Base-by-base conservation (phyloP, 2,888 invertebrate species). In the Drosophila atripex region DNA sequence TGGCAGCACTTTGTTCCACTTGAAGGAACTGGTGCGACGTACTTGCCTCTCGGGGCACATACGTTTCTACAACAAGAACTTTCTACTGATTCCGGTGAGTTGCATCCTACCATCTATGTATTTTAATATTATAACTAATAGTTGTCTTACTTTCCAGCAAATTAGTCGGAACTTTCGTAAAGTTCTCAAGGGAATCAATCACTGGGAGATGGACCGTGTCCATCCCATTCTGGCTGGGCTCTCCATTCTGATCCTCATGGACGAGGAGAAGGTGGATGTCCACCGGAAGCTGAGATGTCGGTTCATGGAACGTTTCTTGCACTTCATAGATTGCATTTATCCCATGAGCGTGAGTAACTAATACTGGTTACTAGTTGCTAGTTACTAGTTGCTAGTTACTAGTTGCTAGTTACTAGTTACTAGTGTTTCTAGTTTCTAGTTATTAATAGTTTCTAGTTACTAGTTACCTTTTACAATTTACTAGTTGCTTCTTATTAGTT, bases 281-380 rank as follows among this genome's bases (percentile, higher is more conserved):
- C 2, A 8, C 0, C 9, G 39, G 23, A 12, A 28, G 7, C 25
- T 46, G 7, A 38, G 71, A 2, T n/a, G 16, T 35, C 11, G 5
- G 1, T 12, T 65, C 16, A 3, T 72, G 7, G 11, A n/a, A 0
- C 65, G 54, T 1, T 45, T 73, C 9, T n/a, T 72, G 1, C 5
- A 7, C 1, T 16, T 46, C n/a, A 18, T 64, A 3, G 57, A 71
- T 2, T 57, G 45, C 9, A 38, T 56, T 18, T 16, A 39, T 5
- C 71, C 71, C 0, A 64, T 71, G 28, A 57, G 30, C 6, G 71
- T 64, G 25, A n/a, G 64, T 18, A n/a, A n/a, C n/a, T n/a, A n/a
- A n/a, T 18, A 18, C 1, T 18, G 2, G 18, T 18, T 18, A 18
- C 18, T 18, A 18, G 18, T 18, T 18, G 2, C 18, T 18, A 18